phyloP scores from a whole-genome alignment of 2,113 vertebrate species.

The Leptocoma aspasia region DNA sequence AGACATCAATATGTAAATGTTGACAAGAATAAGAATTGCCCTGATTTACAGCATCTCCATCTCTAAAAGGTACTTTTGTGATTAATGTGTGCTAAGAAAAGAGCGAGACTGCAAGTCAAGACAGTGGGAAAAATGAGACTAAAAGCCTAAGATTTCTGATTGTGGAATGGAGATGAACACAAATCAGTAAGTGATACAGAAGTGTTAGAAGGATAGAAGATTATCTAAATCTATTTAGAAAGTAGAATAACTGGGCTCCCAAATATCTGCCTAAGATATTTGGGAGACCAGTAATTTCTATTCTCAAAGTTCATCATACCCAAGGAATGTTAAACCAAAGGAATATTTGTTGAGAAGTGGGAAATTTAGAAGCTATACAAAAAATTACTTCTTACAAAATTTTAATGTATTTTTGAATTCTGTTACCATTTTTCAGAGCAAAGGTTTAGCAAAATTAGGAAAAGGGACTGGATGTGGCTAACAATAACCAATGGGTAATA shows the following conservation, averaged over 20 bases:
- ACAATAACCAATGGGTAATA: not conserved
- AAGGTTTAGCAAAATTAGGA: not conserved
- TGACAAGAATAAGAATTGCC: not conserved
- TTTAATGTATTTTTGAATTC: not conserved
- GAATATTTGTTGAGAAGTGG: not conserved
- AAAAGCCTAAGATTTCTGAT: not conserved
- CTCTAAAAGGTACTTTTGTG: not conserved
- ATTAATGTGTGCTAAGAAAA: not conserved
- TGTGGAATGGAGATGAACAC: not conserved
- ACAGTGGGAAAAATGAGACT: not conserved
- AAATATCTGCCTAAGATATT: not conserved
- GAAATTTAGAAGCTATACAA: not conserved
- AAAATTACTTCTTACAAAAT: not conserved
- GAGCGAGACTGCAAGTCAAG: not conserved
- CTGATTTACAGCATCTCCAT: not conserved
- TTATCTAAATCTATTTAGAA: not conserved
- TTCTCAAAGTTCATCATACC: not conserved
- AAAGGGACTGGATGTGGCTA: not conserved
- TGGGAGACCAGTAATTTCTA: not conserved
- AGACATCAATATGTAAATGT: not conserved
- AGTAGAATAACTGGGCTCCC: not conserved
- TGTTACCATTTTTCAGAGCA: not conserved
- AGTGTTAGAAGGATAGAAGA: not conserved
- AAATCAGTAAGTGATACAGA: not conserved
- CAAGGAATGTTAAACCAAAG: not conserved